Evolutionary conservation across 2,888 invertebrate genomes (phyloP), one percentile per base, ranked within the genome.

Genomic region (Drosophila acutilabella): DNA sequence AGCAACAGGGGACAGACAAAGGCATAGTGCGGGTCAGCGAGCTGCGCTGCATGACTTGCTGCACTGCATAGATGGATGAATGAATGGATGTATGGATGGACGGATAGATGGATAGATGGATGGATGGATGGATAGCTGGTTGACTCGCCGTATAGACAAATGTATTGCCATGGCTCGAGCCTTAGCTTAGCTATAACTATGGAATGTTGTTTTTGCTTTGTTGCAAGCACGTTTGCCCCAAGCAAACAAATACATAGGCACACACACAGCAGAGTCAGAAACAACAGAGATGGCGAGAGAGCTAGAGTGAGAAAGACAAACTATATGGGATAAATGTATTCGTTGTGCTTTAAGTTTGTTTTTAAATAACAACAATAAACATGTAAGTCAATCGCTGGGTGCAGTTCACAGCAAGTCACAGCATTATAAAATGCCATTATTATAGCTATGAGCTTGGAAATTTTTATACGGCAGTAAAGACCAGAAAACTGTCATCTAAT

Each of bases 1-100:
- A 47, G 64, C 23, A 54, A 53, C 20, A 59, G 23, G n/a, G 56
- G 60, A 58, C 70, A 71, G 79, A 82, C 88, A 82, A 82, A 84
- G 87, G 82, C 85, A 82, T 81, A 83, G 80, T 88, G 83, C 83
- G 83, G 83, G 83, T 83, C 83, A 83, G 83, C 85, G 83, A 83
- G 86, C 83, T 80, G 60, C 83, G 80, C 86, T 88, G 80, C 83
- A 84, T 84, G 83, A 83, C 86, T 85, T 88, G 83, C 88, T 78
- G 80, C 79, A 79, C 64, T 85, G 83, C 83, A 84, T 74, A 75
- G 75, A 75, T 71, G 50, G 62, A 74, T 73, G 59, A 68, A 56
- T 72, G 45, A 71, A 54, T 48, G 26, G 71, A 47, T 70, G 42
- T 71, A 67, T 74, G 64, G 64, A 61, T 67, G 53, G 67, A 64